Base-by-base conservation (phyloP, 2,888 invertebrate genomes). In the Abrostola triplasia region DNA sequence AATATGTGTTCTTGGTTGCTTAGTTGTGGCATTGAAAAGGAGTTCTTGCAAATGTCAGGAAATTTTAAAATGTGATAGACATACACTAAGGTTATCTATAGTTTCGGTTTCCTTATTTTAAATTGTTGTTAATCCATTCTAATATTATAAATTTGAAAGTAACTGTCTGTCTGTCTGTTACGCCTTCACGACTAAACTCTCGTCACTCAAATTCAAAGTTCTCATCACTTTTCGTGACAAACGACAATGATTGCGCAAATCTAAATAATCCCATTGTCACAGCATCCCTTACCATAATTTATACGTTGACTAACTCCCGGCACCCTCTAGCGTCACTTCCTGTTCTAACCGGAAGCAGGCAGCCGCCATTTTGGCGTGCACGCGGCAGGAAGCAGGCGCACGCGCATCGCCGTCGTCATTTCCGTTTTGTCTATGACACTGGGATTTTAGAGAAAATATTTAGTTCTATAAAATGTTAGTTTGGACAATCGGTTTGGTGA, bases 311-410 rank as follows among this genome's bases (percentile, higher is more conserved):
- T 80, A 71, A 66, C 64, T 79, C 67, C 62, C 80, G 79, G 80
- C 89, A 88, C 91, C 92, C 92, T 88, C 70, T 80, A 85, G 84
- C 85, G 85, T 82, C 81, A 86, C 83, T 88, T 90, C 90, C 90
- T 87, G 77, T 78, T 80, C 75, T 78, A 72, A 70, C 83, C 90
- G 93, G 94, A 94, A 93, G 88, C 80, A 73, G 81, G 82, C 87
- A 79, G 93, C 93, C 92, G 94, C 94, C 94, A 94, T 95, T 93
- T 95, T 94, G 93, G 86, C 86, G 85, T 86, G 88, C 92, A 93
- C 93, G 93, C 90, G 93, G 89, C 93, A 88, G 93, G 93, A 93
- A 91, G 89, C 84, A 77, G 84, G 82, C 93, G 93, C 94, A 91
- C 93, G 93, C 93, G 93, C 93, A 92, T 73, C 84, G 82, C 87